Evolutionary conservation across 2,888 invertebrate species (phyloP).

Genomic region (Apomyelois bistriatella): DNA sequence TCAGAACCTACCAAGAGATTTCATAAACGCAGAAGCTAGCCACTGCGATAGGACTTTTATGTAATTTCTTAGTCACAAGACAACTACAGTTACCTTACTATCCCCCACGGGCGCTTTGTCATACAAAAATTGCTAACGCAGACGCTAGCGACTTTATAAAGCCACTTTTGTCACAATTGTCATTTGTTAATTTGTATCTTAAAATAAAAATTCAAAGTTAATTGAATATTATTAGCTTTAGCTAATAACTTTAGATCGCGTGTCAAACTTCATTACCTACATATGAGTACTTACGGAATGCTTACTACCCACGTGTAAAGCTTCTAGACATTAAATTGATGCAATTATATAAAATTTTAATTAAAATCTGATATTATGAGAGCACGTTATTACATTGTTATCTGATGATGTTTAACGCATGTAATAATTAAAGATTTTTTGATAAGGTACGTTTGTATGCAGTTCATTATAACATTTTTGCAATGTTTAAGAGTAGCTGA

Average conservation of each 20-base stretch:
- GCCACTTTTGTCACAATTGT: too few relatives aligned
- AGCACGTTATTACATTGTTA: constrained; percentile 5
- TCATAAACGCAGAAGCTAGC: too few relatives aligned
- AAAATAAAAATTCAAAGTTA: not conserved
- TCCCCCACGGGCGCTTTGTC: too few relatives aligned
- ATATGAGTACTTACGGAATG: too few relatives aligned
- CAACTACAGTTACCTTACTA: too few relatives aligned
- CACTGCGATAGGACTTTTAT: too few relatives aligned
- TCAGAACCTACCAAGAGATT: too few relatives aligned
- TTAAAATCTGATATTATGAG: constrained; percentile 15
- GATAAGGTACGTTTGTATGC: not conserved
- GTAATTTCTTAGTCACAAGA: too few relatives aligned
- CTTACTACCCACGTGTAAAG: not conserved
- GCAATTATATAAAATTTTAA: constrained; percentile 15
- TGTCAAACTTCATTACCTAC: not conserved
- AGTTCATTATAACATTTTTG: not conserved
- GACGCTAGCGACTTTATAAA: too few relatives aligned
- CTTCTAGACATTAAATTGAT: not conserved
- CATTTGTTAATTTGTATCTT: not conserved
- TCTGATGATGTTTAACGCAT: constrained; percentile 10
- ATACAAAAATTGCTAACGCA: too few relatives aligned
- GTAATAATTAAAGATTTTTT: constrained; percentile 10
- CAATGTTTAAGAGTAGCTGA: not conserved
- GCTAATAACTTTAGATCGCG: not conserved
- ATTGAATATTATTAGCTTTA: not conserved